Conservation (phyloP, 2,797 vertebrate genomes). For the Dryobates pubescens region DNA sequence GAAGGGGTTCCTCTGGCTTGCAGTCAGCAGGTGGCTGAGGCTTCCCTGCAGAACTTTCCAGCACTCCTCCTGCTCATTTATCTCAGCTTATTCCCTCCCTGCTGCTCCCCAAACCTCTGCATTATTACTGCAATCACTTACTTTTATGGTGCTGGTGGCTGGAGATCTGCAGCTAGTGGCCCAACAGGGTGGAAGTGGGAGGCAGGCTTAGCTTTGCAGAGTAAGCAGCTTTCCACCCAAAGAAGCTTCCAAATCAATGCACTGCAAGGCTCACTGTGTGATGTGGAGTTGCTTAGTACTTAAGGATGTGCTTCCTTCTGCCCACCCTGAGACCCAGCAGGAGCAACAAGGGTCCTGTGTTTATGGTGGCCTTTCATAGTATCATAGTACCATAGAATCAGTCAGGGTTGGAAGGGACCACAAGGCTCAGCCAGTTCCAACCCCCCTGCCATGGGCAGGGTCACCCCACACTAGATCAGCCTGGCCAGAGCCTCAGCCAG, state of each 20-base stretch:
- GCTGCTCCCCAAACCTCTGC: background rate
- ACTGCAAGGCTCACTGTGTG: background rate
- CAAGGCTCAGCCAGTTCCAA: too few relatives aligned
- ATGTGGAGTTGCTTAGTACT: background rate
- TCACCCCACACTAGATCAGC: too few relatives aligned
- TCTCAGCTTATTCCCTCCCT: slow-evolving; percentile 2
- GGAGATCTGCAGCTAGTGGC: background rate
- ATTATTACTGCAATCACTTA: slow-evolving; percentile 46
- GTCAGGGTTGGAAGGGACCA: too few relatives aligned
- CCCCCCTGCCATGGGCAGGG: too few relatives aligned
- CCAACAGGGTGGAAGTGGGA: background rate
- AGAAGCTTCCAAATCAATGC: background rate
- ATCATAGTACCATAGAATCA: too few relatives aligned
- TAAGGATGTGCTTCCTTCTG: background rate
- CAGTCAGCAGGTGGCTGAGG: background rate
- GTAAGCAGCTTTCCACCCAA: background rate
- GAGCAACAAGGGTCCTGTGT: background rate
- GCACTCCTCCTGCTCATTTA: background rate
- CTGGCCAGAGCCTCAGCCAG: too few relatives aligned
- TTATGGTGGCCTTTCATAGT: background rate
- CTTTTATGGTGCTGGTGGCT: slow-evolving; percentile 1
- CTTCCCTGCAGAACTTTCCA: slow-evolving; percentile 9
- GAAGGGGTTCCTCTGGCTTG: background rate
- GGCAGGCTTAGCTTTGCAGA: background rate
- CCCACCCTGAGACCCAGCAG: background rate